These are phyloP conservation scores for Acrocyrtus sp. DNA, from an alignment of 2,888 invertebrate genomes.

Conservation along the genomic window DNA sequence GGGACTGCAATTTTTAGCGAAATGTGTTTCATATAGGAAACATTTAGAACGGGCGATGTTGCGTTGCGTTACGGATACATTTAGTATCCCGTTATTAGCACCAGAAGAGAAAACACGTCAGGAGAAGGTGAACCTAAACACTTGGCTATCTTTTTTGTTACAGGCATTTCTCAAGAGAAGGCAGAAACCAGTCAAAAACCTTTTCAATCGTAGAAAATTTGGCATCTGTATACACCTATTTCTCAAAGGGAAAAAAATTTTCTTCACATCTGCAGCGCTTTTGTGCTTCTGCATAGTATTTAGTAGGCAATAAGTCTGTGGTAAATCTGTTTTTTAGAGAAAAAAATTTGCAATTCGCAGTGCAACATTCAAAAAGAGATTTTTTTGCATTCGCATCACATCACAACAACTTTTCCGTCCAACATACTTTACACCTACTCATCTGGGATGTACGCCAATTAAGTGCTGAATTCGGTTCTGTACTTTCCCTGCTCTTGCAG, in stretches of 20 bases:
- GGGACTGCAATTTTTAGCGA: too few species aligned
- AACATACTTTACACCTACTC: conserved; percentile 41
- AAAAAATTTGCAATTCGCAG: conserved; percentile 22
- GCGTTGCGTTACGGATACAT: too few species aligned
- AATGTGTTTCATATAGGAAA: too few species aligned
- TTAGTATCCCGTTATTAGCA: too few species aligned
- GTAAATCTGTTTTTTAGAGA: conserved; percentile 15
- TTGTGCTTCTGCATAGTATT: too few species aligned
- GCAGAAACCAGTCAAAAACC: conserved; percentile 46
- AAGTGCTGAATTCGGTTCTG: conserved; percentile 26
- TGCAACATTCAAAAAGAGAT: neutral
- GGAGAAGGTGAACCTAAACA: conserved; percentile 12
- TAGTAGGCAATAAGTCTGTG: too few species aligned
- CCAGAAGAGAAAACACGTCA: neutral
- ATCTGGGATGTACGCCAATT: conserved; percentile 45
- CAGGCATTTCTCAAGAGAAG: conserved; percentile 33
- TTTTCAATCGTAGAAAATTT: conserved; percentile 36
- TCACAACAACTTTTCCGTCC: conserved; percentile 15
- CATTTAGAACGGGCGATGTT: too few species aligned
- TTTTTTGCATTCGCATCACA: conserved; percentile 22
- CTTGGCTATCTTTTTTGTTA: conserved; percentile 31
- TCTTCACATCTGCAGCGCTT: too few species aligned
- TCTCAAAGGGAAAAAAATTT: too few species aligned
- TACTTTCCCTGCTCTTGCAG: too few species aligned
- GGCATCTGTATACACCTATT: conserved; percentile 28